phyloP scores from a whole-genome alignment of 2,113 vertebrate genomes.

The Scatophagus argus region DNA sequence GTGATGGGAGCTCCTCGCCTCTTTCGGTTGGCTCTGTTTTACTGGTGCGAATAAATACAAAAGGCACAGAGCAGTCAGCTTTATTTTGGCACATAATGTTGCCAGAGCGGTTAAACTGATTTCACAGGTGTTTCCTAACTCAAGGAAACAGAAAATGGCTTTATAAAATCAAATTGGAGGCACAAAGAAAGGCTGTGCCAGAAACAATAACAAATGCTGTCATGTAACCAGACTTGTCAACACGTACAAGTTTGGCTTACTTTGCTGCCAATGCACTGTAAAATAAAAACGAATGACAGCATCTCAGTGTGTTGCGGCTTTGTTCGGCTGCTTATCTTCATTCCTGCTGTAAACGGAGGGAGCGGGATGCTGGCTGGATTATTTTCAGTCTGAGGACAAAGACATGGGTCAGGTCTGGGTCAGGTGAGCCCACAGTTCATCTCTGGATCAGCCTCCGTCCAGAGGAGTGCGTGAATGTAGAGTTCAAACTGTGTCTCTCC shows the following conservation, averaged over 20 bases:
- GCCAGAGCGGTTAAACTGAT: slow-evolving; percentile 40
- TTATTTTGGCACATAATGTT: slow-evolving; percentile 9
- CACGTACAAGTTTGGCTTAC: neutral
- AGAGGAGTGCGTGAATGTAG: neutral
- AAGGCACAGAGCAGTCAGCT: slow-evolving; percentile 32
- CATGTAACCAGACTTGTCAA: neutral
- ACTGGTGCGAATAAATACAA: slow-evolving; percentile 20
- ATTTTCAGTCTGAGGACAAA: slow-evolving; percentile 9
- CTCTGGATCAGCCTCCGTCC: neutral
- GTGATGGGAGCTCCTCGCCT: slow-evolving; percentile 13
- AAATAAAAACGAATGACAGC: slow-evolving; percentile 6
- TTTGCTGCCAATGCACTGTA: neutral
- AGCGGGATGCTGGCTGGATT: neutral
- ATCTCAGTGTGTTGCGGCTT: neutral
- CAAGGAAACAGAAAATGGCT: slow-evolving; percentile 35
- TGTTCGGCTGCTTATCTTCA: slow-evolving; percentile 6
- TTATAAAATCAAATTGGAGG: slow-evolving; percentile 42
- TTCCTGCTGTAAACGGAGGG: neutral
- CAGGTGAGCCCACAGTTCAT: neutral
- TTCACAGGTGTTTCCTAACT: slow-evolving; percentile 55
- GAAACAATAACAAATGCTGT: slow-evolving; percentile 19
- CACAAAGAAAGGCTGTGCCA: neutral
- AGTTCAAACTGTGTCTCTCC: neutral
- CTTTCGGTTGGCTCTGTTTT: slow-evolving; percentile 12
- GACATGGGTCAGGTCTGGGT: neutral